phyloP scores from a whole-genome alignment of 1,140 invertebrate species.

The Drosophila sechellia region DNA sequence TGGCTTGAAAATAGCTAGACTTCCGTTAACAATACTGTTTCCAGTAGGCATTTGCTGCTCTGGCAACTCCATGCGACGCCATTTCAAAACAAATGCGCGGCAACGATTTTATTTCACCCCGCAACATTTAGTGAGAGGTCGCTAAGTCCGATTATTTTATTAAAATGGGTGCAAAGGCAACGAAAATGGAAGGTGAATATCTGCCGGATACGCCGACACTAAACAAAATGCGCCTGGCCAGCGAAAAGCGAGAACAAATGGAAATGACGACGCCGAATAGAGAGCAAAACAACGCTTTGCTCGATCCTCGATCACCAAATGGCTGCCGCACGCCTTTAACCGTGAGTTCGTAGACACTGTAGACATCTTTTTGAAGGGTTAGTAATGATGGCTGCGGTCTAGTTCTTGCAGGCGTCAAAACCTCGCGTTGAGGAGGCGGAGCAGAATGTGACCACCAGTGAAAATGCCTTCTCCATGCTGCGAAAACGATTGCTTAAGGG shows the following conservation, averaged over 20 bases:
- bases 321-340: conserved; percentile 71
- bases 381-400: neutral
- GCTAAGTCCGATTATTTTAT: neutral
- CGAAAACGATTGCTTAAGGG: conserved; percentile 74
- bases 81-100: conserved; percentile 59
- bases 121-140: conserved; percentile 7
- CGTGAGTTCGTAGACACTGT: conserved; percentile 39
- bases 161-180: conserved; percentile 72
- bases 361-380: neutral
- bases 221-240: conserved; percentile 48
- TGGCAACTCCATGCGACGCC: conserved; percentile 41
- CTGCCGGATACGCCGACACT: conserved; percentile 71
- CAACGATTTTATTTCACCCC: conserved; percentile 34
- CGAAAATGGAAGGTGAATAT: conserved; percentile 72
- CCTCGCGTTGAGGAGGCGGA: neutral
- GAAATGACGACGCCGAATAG: conserved; percentile 35
- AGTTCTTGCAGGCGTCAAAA: conserved; percentile 41
- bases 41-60: neutral
- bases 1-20: neutral
- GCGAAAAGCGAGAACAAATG: conserved; percentile 12
- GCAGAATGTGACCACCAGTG: conserved; percentile 9
- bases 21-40: neutral
- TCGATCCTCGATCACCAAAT: conserved; percentile 75
- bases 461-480: conserved; percentile 55
- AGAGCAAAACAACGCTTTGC: conserved; percentile 37